Percentiles rank a stretch among this genome's conserved stretches.
These are phyloP conservation scores for Patagioenas fasciata DNA, from an alignment of 2,113 vertebrate genomes.

Conservation along the genomic window DNA sequence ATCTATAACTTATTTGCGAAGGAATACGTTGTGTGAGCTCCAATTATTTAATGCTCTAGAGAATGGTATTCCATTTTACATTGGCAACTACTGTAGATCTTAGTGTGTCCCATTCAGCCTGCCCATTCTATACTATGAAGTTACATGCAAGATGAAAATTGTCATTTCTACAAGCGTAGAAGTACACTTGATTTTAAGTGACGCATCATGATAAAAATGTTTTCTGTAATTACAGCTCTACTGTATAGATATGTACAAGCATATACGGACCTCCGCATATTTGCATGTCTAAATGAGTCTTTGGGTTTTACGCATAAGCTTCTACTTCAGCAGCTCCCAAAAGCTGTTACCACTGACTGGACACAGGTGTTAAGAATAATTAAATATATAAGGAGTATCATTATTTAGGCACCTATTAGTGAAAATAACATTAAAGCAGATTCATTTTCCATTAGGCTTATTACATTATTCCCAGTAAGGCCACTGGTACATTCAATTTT, in stretches of 20 bases:
- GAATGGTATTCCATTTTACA: background rate
- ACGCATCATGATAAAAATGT: accelerated
- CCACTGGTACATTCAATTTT: slow-evolving; percentile 15
- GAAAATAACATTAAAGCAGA: slow-evolving; percentile 39
- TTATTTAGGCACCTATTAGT: background rate
- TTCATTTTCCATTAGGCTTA: slow-evolving; percentile 38
- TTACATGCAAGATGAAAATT: background rate
- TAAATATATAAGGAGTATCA: background rate
- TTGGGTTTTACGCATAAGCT: background rate
- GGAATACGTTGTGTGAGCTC: background rate
- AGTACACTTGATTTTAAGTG: background rate
- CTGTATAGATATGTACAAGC: background rate
- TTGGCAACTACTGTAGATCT: background rate
- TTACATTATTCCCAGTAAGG: slow-evolving; percentile 29
- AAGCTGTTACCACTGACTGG: slow-evolving; percentile 22
- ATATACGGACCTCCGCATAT: background rate
- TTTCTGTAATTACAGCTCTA: background rate
- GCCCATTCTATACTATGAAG: background rate
- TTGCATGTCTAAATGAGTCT: background rate
- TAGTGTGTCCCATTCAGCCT: background rate
- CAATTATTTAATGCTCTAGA: background rate
- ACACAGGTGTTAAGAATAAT: slow-evolving; percentile 37
- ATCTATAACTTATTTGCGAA: background rate
- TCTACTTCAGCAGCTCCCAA: background rate
- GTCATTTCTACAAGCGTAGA: background rate